Evolutionary conservation across 1,140 invertebrate genomes (phyloP).

Genomic region (Bilobella aurantiaca): DNA sequence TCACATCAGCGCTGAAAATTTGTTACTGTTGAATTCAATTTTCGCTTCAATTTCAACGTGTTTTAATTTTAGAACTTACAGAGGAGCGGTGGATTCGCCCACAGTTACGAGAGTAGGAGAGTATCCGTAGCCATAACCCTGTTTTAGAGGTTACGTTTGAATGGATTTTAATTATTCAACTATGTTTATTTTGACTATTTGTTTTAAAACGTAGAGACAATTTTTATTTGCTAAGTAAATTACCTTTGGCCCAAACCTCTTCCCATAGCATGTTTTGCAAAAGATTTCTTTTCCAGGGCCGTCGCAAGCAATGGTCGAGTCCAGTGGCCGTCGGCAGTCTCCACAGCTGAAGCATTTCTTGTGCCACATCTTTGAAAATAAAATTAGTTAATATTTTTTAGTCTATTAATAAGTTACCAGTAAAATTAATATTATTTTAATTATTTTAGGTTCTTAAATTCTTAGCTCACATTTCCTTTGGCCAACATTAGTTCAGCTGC

Average conservation of each 20-base stretch:
- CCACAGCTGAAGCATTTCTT: slow-evolving; percentile 86
- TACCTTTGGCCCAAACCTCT: slow-evolving; percentile 70
- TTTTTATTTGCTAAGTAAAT: slow-evolving; percentile 14
- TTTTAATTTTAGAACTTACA: slow-evolving; percentile 45
- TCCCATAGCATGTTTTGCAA: slow-evolving; percentile 77
- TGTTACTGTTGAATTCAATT: not conserved
- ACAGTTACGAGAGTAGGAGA: slow-evolving; percentile 67
- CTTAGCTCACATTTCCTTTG: slow-evolving; percentile 63
- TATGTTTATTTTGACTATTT: too few species aligned
- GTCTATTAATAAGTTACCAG: not conserved
- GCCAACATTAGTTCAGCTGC: slow-evolving; percentile 87
- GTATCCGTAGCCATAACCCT: slow-evolving; percentile 72
- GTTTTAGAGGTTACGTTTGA: too few species aligned
- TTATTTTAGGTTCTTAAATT: too few species aligned
- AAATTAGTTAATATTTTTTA: not conserved
- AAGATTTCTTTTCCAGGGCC: slow-evolving; percentile 80
- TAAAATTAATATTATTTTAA: not conserved
- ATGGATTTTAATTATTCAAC: too few species aligned
- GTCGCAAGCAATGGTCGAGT: slow-evolving; percentile 81
- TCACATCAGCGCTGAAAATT: slow-evolving; percentile 44
- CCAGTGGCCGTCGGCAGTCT: slow-evolving; percentile 84
- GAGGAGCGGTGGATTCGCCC: slow-evolving; percentile 57
- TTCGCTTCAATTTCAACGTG: not conserved
- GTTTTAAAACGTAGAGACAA: slow-evolving; percentile 11
- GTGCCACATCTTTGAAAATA: slow-evolving; percentile 67